phyloP scores from a whole-genome alignment of 37 sponge, comb jelly and placozoan genomes.

The Haliclona indistincta region DNA sequence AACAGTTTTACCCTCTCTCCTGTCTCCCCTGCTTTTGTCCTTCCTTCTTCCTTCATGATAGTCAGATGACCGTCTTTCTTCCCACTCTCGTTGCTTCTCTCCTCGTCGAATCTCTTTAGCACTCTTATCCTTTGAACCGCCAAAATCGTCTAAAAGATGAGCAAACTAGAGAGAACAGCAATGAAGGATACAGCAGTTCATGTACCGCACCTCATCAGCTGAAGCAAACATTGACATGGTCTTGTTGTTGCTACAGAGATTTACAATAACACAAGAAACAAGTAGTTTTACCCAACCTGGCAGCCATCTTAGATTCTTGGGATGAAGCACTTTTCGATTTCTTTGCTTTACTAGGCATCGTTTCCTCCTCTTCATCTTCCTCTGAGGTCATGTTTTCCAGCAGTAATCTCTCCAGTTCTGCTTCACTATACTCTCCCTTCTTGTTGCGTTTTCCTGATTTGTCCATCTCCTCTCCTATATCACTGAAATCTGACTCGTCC shows the following conservation, averaged over 20 bases:
- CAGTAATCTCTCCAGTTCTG: conserved; percentile 58
- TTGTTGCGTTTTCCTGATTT: neutral
- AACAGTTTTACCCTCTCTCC: neutral
- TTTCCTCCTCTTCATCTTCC: conserved; percentile 16
- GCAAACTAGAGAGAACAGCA: conserved; percentile 25
- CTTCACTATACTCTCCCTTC: conserved; percentile 29
- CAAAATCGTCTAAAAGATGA: conserved; percentile 41
- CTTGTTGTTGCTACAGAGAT: conserved; percentile 28
- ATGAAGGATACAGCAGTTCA: neutral
- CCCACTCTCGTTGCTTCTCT: neutral
- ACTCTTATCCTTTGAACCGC: neutral
- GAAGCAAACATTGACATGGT: conserved; percentile 66
- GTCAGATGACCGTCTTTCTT: conserved; percentile 1
- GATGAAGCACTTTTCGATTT: neutral
- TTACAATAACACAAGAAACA: no score
- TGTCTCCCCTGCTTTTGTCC: neutral
- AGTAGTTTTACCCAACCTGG: neutral
- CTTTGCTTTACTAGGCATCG: conserved; percentile 17
- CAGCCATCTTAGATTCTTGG: neutral
- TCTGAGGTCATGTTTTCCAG: conserved; percentile 67
- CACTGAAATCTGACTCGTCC: neutral
- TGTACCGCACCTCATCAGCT: conserved; percentile 66
- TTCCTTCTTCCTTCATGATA: neutral
- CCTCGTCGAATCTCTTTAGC: conserved; percentile 11
- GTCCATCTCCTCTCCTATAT: conserved; percentile 11